phyloP scores from a whole-genome alignment of 2,888 invertebrate species.

The Caenorhabditis becei region DNA sequence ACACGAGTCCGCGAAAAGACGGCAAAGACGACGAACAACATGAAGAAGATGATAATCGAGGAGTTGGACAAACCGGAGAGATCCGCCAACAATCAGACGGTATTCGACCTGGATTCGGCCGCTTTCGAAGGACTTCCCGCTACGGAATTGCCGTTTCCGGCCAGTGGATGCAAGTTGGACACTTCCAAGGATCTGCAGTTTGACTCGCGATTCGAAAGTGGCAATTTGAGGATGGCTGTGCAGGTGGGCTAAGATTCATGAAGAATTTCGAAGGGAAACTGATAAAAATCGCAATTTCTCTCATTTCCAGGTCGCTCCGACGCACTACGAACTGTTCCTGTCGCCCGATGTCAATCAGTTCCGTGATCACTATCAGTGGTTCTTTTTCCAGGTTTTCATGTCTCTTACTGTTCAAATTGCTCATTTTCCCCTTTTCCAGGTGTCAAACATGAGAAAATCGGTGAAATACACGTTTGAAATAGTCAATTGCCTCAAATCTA shows the following conservation, averaged over 20 bases:
- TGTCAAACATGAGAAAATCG: slow-evolving; percentile 87
- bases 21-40: slow-evolving; percentile 51
- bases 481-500: slow-evolving; percentile 90
- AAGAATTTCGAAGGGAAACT: background rate
- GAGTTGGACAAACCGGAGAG: slow-evolving; percentile 87
- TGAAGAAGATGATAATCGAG: slow-evolving; percentile 84
- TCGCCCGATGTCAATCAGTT: slow-evolving; percentile 90
- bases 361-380: slow-evolving; percentile 89
- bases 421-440: slow-evolving; percentile 38
- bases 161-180: slow-evolving; percentile 61
- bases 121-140: slow-evolving; percentile 44
- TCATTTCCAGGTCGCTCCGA: slow-evolving; percentile 85
- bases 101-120: slow-evolving; percentile 86
- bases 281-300: slow-evolving; percentile 61
- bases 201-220: slow-evolving; percentile 91
- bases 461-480: slow-evolving; percentile 90
- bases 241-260: slow-evolving; percentile 84
- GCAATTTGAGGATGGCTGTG: slow-evolving; percentile 87
- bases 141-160: slow-evolving; percentile 33
- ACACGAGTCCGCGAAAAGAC: slow-evolving; percentile 26
- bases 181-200: slow-evolving; percentile 85
- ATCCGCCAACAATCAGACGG: slow-evolving; percentile 85
- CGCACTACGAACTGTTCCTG: slow-evolving; percentile 90
- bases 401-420: background rate
- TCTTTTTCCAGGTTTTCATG: slow-evolving; percentile 88